Conservation (phyloP, 2,113 vertebrate species). For the Tauraco erythrolophus region DNA sequence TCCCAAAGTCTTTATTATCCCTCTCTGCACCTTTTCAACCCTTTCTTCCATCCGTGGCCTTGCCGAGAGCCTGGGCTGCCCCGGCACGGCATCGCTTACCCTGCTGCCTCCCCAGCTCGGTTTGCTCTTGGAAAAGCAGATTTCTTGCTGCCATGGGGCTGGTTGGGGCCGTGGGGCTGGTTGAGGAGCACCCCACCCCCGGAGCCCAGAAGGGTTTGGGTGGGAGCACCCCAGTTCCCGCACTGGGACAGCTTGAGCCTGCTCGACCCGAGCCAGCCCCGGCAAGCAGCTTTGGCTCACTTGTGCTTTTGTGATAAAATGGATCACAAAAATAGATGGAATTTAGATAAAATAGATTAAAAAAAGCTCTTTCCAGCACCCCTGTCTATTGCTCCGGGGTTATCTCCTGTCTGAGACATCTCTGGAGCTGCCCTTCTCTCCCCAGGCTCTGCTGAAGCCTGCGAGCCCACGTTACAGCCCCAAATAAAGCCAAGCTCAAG, state of each 20-base stretch:
- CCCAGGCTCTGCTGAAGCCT: neutral
- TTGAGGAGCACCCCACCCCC: accelerated
- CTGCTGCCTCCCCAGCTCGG: neutral
- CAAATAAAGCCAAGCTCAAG: neutral
- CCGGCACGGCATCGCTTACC: neutral
- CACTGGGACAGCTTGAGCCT: accelerated
- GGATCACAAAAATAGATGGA: neutral
- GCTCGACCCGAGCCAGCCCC: accelerated
- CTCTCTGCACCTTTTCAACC: constrained; percentile 36
- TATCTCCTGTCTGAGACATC: neutral
- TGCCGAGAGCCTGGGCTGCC: neutral
- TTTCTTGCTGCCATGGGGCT: accelerated
- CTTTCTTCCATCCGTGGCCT: constrained; percentile 16
- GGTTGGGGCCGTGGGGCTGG: neutral
- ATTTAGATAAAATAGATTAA: neutral
- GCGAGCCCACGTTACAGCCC: accelerated
- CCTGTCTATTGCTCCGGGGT: accelerated
- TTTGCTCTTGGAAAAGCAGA: neutral
- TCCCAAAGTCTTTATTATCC: constrained; percentile 48
- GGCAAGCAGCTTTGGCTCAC: accelerated
- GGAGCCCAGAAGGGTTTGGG: accelerated
- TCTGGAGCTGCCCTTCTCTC: neutral
- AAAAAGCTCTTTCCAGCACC: neutral
- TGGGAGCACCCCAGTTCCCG: accelerated
- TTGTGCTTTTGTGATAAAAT: accelerated